A percentile compares a stretch with the other conserved stretches of the same genome.
Conservation (phyloP, 2,797 vertebrate species). For the Zalophus californianus region DNA sequence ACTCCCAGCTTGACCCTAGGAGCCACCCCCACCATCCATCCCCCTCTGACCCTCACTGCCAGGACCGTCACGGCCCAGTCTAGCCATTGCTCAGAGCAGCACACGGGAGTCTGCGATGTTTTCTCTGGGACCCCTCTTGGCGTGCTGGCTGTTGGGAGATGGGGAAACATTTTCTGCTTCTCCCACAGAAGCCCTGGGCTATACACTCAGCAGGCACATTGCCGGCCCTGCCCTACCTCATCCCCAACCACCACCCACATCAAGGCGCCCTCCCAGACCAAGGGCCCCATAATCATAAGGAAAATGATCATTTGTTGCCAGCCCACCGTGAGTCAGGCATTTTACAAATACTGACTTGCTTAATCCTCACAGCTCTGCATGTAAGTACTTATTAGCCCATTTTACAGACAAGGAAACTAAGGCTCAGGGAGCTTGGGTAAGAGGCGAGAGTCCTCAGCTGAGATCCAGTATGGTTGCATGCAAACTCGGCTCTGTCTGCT, state of each 20-base stretch:
- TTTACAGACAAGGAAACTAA: background rate
- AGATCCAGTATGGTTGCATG: background rate
- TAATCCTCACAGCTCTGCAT: background rate
- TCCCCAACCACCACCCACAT: background rate
- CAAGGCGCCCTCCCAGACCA: background rate
- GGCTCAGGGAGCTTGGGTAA: background rate
- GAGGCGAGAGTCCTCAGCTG: background rate
- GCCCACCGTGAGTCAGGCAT: background rate
- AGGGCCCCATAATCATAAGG: background rate
- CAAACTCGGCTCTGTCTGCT: background rate
- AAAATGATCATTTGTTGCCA: background rate
- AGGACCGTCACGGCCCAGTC: fast-evolving
- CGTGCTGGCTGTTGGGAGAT: background rate
- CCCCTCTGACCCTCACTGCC: too few relatives aligned
- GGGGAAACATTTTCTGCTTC: background rate
- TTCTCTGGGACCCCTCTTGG: background rate
- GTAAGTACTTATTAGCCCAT: background rate
- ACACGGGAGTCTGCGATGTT: background rate
- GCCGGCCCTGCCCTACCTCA: background rate
- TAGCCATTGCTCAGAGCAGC: background rate
- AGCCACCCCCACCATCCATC: background rate
- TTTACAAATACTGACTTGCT: background rate
- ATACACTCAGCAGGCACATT: background rate
- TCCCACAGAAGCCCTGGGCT: background rate
- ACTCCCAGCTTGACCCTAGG: background rate